Percentiles rank a stretch among this genome's conserved stretches.
Conservation (phyloP, 2,888 invertebrate species). For the Flexamia atlantica region DNA sequence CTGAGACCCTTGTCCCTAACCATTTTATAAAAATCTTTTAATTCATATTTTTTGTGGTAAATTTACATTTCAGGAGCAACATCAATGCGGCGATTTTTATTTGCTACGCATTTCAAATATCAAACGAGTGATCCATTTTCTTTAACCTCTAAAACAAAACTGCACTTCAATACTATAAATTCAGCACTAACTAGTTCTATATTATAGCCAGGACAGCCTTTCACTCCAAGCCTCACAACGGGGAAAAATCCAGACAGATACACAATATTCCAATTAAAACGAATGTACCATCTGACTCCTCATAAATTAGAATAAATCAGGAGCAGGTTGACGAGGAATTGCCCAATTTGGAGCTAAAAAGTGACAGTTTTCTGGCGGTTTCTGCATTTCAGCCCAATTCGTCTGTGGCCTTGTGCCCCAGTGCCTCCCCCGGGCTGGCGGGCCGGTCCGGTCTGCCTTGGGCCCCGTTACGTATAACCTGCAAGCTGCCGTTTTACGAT, state of each 20-base stretch:
- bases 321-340: constrained; percentile 15
- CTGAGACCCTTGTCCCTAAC: no score
- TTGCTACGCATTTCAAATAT: no score
- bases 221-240: no score
- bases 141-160: no score
- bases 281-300: neutral
- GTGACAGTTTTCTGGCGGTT: constrained; percentile 21
- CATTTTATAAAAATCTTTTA: no score
- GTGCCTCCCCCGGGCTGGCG: neutral
- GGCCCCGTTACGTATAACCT: constrained; percentile 17
- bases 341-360: neutral
- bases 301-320: constrained; percentile 14
- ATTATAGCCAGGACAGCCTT: no score
- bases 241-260: neutral
- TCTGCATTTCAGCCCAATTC: neutral
- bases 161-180: no score
- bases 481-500: constrained; percentile 17
- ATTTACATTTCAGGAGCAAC: no score
- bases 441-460: constrained; percentile 22
- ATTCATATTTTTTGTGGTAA: no score
- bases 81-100: no score
- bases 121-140: no score
- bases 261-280: constrained; percentile 21
- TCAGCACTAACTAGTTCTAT: no score
- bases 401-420: constrained; percentile 17